Evolutionary conservation across 2,888 invertebrate genomes (phyloP), one percentile per base, ranked within the genome.

Genomic region (Amblyjoppa fuscipennis): DNA sequence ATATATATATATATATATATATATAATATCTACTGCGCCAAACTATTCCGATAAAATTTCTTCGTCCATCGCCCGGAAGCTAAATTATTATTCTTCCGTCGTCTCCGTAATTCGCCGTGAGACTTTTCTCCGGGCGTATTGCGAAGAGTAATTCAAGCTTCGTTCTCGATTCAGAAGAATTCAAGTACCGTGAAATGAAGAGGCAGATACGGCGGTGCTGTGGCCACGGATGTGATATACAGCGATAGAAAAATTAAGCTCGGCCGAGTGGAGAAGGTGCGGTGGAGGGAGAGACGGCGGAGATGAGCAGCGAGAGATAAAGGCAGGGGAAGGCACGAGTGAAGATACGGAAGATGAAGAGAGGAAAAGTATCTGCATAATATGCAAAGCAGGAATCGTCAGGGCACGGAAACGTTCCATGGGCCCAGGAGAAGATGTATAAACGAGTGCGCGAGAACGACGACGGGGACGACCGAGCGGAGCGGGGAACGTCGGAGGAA

Each of bases 331-430:
- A 25, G 20, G 61, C 13, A 56, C 28, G 73, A 56, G 61, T 1
- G n/a, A 34, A 64, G 70, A 78, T 49, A 61, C 41, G 51, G 16
- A 69, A 69, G 79, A 71, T n/a, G 80, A 61, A 76, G 64, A 66
- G 78, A 78, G 68, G 31, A 38, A 83, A 85, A n/a, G 87, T 86
- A 89, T 88, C 81, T 82, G 88, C 84, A 88, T 88, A 85, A 87
- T 87, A 88, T 89, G 89, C 86, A 88, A 88, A 88, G 61, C 70
- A 86, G 82, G 76, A 71, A 83, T 73, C 80, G 76, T 68, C 76
- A 73, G 56, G 41, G 83, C 87, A 69, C 80, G 77, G 68, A 81
- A 88, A 87, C 64, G 84, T 80, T 81, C 69, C 51, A 83, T 49
- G 56, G 80, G 68, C 53, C 34, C 61, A 5, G 31, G 51, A 20